These are phyloP conservation scores for Ophthalmolycus amberensis DNA, from an alignment of 2,113 vertebrate species.

Conservation along the genomic window DNA sequence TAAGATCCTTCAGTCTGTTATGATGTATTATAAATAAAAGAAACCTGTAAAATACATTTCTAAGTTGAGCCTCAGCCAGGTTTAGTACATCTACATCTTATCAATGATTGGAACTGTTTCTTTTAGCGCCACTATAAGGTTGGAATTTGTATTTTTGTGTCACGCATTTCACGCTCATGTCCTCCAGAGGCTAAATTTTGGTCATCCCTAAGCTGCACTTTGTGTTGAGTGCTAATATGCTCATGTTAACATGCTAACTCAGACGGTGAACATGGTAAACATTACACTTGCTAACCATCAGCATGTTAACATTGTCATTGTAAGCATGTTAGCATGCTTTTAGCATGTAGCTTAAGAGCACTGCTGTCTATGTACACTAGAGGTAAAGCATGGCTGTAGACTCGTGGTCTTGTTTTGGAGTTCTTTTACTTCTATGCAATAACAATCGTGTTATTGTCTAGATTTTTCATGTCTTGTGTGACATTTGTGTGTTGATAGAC, in stretches of 20 bases:
- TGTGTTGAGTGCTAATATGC: neutral
- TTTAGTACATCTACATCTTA: neutral
- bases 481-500: neutral
- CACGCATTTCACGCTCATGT: too few relatives aligned
- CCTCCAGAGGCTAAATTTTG: neutral
- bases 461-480: neutral
- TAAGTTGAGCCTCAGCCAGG: neutral
- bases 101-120: neutral
- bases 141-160: neutral
- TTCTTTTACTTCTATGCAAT: neutral
- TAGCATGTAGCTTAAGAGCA: too few relatives aligned
- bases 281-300: neutral
- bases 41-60: neutral
- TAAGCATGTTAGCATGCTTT: neutral
- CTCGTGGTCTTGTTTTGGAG: neutral
- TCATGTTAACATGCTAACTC: neutral
- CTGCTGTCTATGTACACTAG: too few relatives aligned
- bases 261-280: neutral
- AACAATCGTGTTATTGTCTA: neutral
- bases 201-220: neutral
- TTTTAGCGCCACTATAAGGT: neutral
- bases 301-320: neutral
- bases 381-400: neutral
- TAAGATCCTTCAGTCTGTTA: neutral
- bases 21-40: neutral